Evolutionary conservation across 2,113 vertebrate species (phyloP).

Genomic region (Mesoclemmys tuberculata): DNA sequence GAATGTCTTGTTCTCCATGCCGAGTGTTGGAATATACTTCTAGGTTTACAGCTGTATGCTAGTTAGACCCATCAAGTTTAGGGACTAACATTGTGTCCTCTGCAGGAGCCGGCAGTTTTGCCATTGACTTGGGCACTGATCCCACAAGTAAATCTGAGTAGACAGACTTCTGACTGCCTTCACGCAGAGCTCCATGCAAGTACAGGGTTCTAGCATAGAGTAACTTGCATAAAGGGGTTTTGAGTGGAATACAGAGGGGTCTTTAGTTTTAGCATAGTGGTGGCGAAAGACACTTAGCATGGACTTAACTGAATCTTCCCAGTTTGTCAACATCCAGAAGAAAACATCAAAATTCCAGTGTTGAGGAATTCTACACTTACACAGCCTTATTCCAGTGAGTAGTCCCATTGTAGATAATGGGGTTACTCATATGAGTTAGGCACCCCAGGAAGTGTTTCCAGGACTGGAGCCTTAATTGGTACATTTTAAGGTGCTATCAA

Average conservation of each 20-base stretch:
- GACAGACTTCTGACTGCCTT: neutral
- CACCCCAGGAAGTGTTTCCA: neutral
- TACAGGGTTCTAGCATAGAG: neutral
- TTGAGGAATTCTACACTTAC: neutral
- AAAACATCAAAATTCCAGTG: neutral
- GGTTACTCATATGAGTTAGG: neutral
- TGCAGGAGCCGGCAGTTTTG: neutral
- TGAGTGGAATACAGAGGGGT: neutral
- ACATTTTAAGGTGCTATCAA: neutral
- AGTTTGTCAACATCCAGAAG: neutral
- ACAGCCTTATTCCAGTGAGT: neutral
- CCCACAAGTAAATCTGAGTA: neutral
- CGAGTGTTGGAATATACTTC: neutral
- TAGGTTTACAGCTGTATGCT: neutral
- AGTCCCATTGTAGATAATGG: neutral
- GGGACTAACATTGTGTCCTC: neutral
- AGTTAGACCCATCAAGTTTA: neutral
- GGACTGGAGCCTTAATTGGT: neutral
- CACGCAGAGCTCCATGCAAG: neutral
- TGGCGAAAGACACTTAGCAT: neutral
- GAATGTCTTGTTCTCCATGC: neutral
- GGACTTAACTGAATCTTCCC: neutral
- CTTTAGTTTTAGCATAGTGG: neutral
- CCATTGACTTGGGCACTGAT: neutral
- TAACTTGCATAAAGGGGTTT: neutral